Evolutionary conservation across 2,888 invertebrate species (phyloP).

Genomic region (Chloroclystis v-ata): DNA sequence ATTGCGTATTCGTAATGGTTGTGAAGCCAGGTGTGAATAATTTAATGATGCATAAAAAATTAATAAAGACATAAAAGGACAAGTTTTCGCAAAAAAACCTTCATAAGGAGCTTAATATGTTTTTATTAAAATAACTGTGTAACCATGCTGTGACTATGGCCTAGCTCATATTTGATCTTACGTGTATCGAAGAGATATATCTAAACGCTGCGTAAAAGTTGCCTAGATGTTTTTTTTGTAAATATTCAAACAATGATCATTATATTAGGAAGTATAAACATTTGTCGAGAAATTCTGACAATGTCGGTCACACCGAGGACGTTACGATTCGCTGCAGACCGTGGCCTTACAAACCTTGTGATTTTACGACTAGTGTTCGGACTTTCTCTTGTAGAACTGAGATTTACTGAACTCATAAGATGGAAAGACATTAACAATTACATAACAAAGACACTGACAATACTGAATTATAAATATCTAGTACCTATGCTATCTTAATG

Average conservation of each 20-base stretch:
- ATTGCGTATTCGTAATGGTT: conserved; percentile 17
- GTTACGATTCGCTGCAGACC: conserved; percentile 22
- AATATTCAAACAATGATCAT: background rate
- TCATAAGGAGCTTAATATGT: conserved; percentile 27
- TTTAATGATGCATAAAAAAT: conserved; percentile 34
- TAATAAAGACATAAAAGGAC: conserved; percentile 39
- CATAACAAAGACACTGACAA: too few relatives aligned
- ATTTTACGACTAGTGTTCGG: conserved; percentile 23
- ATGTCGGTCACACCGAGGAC: conserved; percentile 26
- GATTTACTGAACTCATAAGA: background rate
- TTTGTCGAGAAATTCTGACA: conserved; percentile 21
- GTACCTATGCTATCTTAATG: too few relatives aligned
- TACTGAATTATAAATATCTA: too few relatives aligned
- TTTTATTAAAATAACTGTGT: background rate
- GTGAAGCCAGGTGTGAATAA: conserved; percentile 34
- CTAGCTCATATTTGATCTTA: too few relatives aligned
- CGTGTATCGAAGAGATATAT: too few relatives aligned
- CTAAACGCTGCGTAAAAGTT: too few relatives aligned
- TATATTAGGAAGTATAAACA: conserved; percentile 8
- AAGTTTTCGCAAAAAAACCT: conserved; percentile 21
- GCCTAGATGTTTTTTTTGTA: background rate
- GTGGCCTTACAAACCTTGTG: conserved; percentile 23
- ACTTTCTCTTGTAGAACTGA: conserved; percentile 23
- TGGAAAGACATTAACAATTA: too few relatives aligned
- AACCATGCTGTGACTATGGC: background rate